phyloP scores from a whole-genome alignment of 2,888 invertebrate genomes.

The Himalopsyche tibetana region DNA sequence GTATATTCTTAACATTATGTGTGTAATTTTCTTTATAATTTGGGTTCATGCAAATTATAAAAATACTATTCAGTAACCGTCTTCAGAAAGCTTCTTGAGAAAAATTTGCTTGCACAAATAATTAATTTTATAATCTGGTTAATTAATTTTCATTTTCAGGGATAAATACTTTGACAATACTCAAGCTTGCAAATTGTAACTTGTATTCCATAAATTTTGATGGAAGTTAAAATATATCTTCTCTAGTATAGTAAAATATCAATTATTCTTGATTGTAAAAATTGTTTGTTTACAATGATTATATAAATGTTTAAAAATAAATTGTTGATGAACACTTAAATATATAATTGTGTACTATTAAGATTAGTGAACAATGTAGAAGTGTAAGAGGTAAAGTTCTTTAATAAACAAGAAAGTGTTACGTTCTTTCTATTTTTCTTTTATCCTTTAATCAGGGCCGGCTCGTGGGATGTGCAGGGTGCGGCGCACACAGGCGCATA shows the following conservation, averaged over 20 bases:
- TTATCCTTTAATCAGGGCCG: no score
- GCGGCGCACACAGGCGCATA: no score
- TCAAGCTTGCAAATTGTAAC: background rate
- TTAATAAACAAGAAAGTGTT: slow-evolving; percentile 58
- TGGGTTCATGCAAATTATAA: no score
- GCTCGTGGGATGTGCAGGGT: no score
- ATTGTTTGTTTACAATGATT: slow-evolving; percentile 54
- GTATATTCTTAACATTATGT: slow-evolving; percentile 48
- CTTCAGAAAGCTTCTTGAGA: background rate
- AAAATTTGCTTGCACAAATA: slow-evolving; percentile 1
- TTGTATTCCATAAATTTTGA: background rate
- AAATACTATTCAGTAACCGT: slow-evolving; percentile 16
- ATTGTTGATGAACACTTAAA: slow-evolving; percentile 59
- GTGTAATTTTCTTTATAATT: slow-evolving; percentile 50
- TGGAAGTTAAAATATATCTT: slow-evolving; percentile 7
- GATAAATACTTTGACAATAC: background rate
- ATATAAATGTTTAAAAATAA: slow-evolving; percentile 50
- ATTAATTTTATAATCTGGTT: background rate
- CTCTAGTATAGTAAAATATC: background rate
- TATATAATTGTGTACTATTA: slow-evolving; percentile 61
- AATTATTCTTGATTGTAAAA: slow-evolving; percentile 48
- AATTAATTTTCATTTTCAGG: slow-evolving; percentile 7
- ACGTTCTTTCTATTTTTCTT: slow-evolving; percentile 49
- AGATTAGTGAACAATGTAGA: slow-evolving; percentile 62
- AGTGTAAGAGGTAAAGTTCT: slow-evolving; percentile 55